Evolutionary conservation across 2,888 invertebrate species (phyloP).

Genomic region (Galerucella calmariensis): DNA sequence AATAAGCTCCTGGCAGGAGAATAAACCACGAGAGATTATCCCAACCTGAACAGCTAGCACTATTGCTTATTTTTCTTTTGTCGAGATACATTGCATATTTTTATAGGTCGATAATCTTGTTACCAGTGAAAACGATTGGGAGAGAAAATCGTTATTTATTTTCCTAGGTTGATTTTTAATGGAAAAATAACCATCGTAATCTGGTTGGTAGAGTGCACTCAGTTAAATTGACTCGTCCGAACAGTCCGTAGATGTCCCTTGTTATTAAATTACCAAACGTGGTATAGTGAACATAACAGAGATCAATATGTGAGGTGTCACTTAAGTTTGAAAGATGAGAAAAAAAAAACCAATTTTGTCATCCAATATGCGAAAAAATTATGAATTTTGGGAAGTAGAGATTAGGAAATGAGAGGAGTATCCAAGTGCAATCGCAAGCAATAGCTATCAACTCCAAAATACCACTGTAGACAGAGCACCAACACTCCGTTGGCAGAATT

Average conservation of each 20-base stretch:
- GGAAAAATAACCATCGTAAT: background rate
- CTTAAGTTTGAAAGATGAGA: background rate
- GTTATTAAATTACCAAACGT: background rate
- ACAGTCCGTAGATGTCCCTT: background rate
- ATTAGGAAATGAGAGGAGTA: no score
- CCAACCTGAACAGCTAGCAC: conserved; percentile 3
- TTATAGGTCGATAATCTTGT: conserved; percentile 14
- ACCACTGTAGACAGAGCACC: no score
- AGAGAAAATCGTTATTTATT: background rate
- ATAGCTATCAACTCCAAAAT: no score
- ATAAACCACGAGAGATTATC: conserved; percentile 30
- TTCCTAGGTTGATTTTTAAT: background rate
- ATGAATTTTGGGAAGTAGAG: no score
- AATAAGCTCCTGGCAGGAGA: conserved; percentile 25
- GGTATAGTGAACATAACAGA: background rate
- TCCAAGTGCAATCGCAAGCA: no score
- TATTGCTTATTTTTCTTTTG: conserved; percentile 22
- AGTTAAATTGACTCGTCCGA: background rate
- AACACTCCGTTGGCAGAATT: no score
- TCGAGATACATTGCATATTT: conserved; percentile 24
- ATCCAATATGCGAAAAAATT: no score
- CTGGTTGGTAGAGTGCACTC: background rate
- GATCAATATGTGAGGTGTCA: background rate
- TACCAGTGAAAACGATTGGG: background rate
- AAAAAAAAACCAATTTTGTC: no score